A percentile compares a stretch with the other conserved stretches of the same genome.
phyloP scores from a whole-genome alignment of 2,888 invertebrate genomes.

The Apamea anceps region DNA sequence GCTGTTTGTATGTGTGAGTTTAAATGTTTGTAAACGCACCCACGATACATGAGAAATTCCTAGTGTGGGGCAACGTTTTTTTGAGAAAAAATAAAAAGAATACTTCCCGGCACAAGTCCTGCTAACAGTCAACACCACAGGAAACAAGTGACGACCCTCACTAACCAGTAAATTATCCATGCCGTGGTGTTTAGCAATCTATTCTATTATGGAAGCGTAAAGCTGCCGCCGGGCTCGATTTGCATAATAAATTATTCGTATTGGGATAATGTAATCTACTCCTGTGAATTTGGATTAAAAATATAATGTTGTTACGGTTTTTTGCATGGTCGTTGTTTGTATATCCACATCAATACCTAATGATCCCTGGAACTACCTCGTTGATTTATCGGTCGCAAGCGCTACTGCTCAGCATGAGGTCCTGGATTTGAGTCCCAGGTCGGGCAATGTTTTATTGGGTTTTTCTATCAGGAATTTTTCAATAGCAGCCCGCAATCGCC shows the following conservation, averaged over 20 bases:
- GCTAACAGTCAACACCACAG: conserved; percentile 16
- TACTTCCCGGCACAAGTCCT: neutral
- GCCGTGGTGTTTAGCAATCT: conserved; percentile 53
- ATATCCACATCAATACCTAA: neutral
- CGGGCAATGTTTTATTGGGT: neutral
- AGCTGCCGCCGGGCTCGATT: conserved; percentile 63
- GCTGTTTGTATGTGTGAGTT: too few species aligned
- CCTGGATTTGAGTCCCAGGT: neutral
- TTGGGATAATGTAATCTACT: conserved; percentile 60
- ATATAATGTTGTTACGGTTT: conserved; percentile 11
- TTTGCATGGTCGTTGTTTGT: neutral
- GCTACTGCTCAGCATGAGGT: neutral
- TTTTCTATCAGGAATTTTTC: neutral
- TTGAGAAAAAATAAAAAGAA: too few species aligned
- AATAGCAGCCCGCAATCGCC: neutral
- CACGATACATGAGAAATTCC: too few species aligned
- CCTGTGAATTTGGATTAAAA: conserved; percentile 37
- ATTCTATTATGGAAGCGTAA: conserved; percentile 67
- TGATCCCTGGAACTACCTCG: neutral
- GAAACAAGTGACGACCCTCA: conserved; percentile 35
- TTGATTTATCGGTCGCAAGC: neutral
- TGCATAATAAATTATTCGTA: conserved; percentile 66
- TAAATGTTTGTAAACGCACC: too few species aligned
- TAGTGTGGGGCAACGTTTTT: too few species aligned
- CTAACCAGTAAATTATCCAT: conserved; percentile 53